Evolutionary conservation across 2,113 vertebrate genomes (phyloP).

Genomic region (Plecotus auritus): DNA sequence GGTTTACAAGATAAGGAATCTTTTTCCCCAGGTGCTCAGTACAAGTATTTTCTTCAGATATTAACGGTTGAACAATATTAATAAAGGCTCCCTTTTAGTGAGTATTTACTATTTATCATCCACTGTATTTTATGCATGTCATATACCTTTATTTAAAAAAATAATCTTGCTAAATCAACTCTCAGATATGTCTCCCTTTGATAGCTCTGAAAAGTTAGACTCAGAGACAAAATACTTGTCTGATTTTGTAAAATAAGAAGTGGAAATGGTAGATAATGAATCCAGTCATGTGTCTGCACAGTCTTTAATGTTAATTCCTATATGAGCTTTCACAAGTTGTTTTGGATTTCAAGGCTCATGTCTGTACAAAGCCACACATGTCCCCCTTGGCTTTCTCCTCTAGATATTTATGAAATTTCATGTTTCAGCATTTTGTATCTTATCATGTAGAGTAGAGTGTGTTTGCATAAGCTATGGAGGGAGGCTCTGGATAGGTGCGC

Average conservation of each 20-base stretch:
- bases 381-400: background rate
- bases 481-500: background rate
- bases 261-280: background rate
- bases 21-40: background rate
- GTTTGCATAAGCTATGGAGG: background rate
- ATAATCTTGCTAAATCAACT: background rate
- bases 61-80: background rate
- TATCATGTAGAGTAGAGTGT: background rate
- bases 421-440: background rate
- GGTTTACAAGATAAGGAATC: conserved; percentile 10
- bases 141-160: background rate
- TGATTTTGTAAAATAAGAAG: background rate
- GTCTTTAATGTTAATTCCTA: background rate
- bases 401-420: background rate
- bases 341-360: background rate
- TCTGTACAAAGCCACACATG: background rate
- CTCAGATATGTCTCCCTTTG: background rate
- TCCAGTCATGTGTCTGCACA: background rate
- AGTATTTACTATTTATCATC: background rate
- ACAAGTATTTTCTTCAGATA: conserved; percentile 21
- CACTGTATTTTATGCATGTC: background rate
- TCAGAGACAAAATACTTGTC: background rate
- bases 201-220: background rate
- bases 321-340: background rate
- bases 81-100: background rate